These are phyloP conservation scores for Phorcus lineatus DNA, from an alignment of 2,888 invertebrate species.

Conservation along the genomic window DNA sequence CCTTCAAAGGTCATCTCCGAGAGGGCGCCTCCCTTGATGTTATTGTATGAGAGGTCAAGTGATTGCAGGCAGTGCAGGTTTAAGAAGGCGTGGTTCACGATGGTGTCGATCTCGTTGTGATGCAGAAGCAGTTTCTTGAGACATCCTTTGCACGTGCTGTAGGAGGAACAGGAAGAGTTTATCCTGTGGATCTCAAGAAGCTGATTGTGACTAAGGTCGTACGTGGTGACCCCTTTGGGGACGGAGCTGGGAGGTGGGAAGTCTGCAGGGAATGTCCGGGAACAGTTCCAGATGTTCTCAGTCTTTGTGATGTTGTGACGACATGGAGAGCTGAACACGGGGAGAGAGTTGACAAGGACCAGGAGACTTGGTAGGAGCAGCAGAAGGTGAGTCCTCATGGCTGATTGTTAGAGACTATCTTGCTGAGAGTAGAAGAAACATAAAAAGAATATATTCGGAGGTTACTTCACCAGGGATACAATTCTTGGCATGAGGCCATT, in stretches of 20 bases:
- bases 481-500: no score
- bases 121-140: slow-evolving; percentile 27
- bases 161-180: background rate
- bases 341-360: background rate
- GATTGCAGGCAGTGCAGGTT: slow-evolving; percentile 28
- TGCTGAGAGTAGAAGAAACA: no score
- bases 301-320: background rate
- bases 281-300: slow-evolving; percentile 21
- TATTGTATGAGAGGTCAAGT: slow-evolving; percentile 34
- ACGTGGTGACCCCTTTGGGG: background rate
- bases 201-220: slow-evolving; percentile 15
- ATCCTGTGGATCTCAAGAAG: slow-evolving; percentile 13
- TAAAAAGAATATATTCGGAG: no score
- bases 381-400: background rate
- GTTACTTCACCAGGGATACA: no score
- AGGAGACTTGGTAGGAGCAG: background rate
- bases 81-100: slow-evolving; percentile 27
- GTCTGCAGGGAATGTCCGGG: background rate
- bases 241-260: background rate
- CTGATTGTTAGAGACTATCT: background rate
- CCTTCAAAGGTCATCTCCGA: slow-evolving; percentile 3
- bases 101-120: slow-evolving; percentile 29
- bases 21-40: slow-evolving; percentile 20
- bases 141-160: slow-evolving; percentile 13
- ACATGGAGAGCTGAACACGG: background rate